phyloP scores from a whole-genome alignment of 2,113 vertebrate species.

The Poeciliopsis turrubarensis region DNA sequence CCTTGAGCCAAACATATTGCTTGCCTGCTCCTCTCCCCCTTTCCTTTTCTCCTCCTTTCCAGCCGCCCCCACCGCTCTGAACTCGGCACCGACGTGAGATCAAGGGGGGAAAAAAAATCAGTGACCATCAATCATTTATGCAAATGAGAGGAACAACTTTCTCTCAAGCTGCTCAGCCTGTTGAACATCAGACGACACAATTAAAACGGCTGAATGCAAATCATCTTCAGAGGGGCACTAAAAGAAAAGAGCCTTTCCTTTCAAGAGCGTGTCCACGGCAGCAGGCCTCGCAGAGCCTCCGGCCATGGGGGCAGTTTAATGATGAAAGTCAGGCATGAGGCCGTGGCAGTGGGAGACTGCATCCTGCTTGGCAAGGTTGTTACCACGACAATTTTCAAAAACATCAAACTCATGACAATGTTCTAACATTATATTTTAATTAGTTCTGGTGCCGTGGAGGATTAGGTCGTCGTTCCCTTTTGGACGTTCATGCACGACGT shows the following conservation, averaged over 20 bases:
- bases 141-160: constrained; percentile 60
- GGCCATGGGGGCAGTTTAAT: constrained; percentile 62
- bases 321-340: constrained; percentile 63
- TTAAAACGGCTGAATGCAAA: constrained; percentile 72
- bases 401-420: constrained; percentile 31
- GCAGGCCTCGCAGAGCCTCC: constrained; percentile 55
- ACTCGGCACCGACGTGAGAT: constrained; percentile 56
- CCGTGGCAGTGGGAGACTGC: constrained; percentile 42
- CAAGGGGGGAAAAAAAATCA: constrained; percentile 67
- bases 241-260: constrained; percentile 68
- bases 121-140: constrained; percentile 64
- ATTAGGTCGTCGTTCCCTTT: constrained; percentile 26
- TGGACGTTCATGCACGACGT: constrained; percentile 13
- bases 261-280: constrained; percentile 55
- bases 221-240: constrained; percentile 62
- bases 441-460: constrained; percentile 15
- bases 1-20: constrained; percentile 35
- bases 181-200: constrained; percentile 70
- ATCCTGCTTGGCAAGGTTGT: constrained; percentile 52
- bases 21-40: constrained; percentile 6
- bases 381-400: constrained; percentile 56
- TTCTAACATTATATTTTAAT: constrained; percentile 22
- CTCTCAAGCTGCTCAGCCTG: constrained; percentile 64
- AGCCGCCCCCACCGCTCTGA: constrained; percentile 44
- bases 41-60: background rate